Evolutionary conservation across 2,113 vertebrate genomes (phyloP).

Genomic region (Muntiacus reevesi): DNA sequence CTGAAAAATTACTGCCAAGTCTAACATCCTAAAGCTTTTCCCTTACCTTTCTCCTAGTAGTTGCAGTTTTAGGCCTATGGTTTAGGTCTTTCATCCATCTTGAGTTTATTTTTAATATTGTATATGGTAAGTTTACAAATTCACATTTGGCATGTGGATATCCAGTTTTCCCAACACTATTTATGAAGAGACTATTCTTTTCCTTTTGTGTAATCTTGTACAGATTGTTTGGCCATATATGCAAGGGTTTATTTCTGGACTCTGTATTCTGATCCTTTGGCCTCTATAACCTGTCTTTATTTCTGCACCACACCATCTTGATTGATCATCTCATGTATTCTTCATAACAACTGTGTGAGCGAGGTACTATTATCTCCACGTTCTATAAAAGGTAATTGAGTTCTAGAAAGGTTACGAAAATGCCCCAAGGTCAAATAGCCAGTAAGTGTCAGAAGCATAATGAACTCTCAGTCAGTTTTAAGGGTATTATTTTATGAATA

Average conservation of each 20-base stretch:
- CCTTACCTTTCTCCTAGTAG: not conserved
- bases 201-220: not conserved
- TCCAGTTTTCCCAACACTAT: not conserved
- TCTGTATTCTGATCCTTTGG: not conserved
- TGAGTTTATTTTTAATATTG: not conserved
- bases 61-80: not conserved
- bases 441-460: not conserved
- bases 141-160: not conserved
- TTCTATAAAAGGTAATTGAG: slow-evolving; percentile 12
- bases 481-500: slow-evolving; percentile 14
- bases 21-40: not conserved
- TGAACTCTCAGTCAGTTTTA: not conserved
- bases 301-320: not conserved
- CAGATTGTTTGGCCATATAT: not conserved
- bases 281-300: not conserved
- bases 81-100: not conserved
- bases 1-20: not conserved
- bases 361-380: not conserved
- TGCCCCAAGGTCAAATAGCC: not conserved
- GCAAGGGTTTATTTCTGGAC: not conserved
- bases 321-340: not conserved
- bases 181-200: not conserved
- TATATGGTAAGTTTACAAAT: not conserved
- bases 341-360: not conserved
- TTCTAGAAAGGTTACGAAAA: not conserved